Percentiles rank a stretch among this genome's conserved stretches.
phyloP scores from a whole-genome alignment of 92 coral and sea anemone genomes.

The Palythoa caribaeorum region DNA sequence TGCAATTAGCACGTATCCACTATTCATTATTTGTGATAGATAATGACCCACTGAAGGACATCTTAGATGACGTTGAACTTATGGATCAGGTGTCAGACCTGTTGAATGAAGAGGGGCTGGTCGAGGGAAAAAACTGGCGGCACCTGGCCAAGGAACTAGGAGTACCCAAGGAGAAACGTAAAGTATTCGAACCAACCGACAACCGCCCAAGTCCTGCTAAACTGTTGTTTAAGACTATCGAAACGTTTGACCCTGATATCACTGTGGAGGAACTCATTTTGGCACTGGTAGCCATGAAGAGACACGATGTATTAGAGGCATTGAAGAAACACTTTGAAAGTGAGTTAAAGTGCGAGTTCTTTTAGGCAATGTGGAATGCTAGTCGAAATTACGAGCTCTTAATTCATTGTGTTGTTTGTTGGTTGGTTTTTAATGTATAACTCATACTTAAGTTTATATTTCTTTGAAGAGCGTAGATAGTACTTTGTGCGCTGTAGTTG shows the following conservation, averaged over 20 bases:
- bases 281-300: constrained; percentile 92
- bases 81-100: constrained; percentile 80
- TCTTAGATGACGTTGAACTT: constrained; percentile 79
- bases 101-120: constrained; percentile 73
- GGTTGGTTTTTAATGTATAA: no score
- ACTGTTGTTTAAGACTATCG: constrained; percentile 73
- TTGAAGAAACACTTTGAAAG: constrained; percentile 68
- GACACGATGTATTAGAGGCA: constrained; percentile 84
- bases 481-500: no score
- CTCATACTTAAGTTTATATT: no score
- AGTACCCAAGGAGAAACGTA: constrained; percentile 77
- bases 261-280: constrained; percentile 88
- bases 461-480: no score
- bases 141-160: constrained; percentile 75
- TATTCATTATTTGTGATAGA: constrained; percentile 41
- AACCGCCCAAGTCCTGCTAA: constrained; percentile 78
- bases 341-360: constrained; percentile 23
- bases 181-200: constrained; percentile 72
- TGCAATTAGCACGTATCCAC: background rate
- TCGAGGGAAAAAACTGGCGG: constrained; percentile 72
- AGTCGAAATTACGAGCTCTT: no score
- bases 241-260: constrained; percentile 81
- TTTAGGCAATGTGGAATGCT: background rate
- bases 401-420: no score
- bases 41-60: constrained; percentile 73